Evolutionary conservation across 2,113 vertebrate genomes (phyloP).

Genomic region (Glaucomys volans): DNA sequence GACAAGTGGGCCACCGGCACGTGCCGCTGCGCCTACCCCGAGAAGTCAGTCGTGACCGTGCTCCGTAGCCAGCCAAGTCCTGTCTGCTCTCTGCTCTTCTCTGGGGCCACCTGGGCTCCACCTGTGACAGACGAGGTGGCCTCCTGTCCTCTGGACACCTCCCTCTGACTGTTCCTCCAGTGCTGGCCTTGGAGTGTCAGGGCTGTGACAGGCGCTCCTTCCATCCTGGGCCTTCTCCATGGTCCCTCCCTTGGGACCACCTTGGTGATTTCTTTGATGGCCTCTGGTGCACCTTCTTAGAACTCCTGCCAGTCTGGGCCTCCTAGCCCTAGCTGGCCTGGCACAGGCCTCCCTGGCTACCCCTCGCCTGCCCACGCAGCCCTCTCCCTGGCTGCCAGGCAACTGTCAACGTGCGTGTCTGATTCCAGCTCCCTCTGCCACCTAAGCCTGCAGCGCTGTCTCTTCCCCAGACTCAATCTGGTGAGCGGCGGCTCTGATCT

Average conservation of each 20-base stretch:
- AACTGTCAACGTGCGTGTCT: fast-evolving
- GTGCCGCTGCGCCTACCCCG: fast-evolving
- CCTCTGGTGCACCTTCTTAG: neutral
- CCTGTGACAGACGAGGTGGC: fast-evolving
- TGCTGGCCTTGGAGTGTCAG: neutral
- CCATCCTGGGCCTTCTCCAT: neutral
- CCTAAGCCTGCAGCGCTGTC: fast-evolving
- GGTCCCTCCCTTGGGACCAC: neutral
- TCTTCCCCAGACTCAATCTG: neutral
- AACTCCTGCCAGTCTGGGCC: neutral
- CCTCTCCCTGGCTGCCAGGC: neutral
- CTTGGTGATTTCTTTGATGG: neutral
- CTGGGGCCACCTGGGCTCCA: neutral
- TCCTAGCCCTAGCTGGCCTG: neutral
- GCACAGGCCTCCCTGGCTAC: neutral
- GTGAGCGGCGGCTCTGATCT: no score
- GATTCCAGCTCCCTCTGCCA: neutral
- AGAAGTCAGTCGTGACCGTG: neutral
- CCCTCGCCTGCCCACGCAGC: neutral
- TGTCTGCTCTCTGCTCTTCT: neutral
- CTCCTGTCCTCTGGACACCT: neutral
- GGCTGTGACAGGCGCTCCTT: fast-evolving
- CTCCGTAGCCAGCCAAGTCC: neutral
- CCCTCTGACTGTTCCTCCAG: fast-evolving
- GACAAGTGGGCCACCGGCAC: neutral